Evolutionary conservation across 2,888 invertebrate species (phyloP), one percentile per base, ranked within the genome.

Genomic region (Argyresthia goedartella): DNA sequence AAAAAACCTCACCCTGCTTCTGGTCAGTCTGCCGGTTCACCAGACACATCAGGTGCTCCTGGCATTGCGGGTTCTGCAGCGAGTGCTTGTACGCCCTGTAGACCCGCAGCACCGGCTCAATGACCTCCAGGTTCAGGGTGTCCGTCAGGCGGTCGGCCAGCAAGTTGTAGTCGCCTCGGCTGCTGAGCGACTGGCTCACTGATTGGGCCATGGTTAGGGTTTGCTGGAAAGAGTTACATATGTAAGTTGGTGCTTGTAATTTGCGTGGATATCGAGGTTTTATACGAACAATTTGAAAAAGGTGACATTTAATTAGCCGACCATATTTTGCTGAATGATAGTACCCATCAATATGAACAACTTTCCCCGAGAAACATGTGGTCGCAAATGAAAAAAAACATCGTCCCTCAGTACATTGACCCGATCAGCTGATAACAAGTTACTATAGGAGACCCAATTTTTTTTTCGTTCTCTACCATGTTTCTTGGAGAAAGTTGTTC

Each of bases 11-110:
- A 82, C 85, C 81, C 52, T 69, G 69, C 54, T 84, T 82, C 49
- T 87, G 88, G 16, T 89, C 85, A 46, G 88, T 89, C 47, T 89
- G 89, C 60, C 91, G 88, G 67, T 95, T 95, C 7, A 95, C 90
- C 42, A 92, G 79, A 66, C 95, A 95, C 71, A 95, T 88, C 41
- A 95, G 91, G 62, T 94, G 94, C 63, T 89, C 91, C 63, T 93
- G 93, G 69, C 95, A 95, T 51, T 91, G 89, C 0, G 93, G 93
- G 34, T 89, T 87, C 62, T 89, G 88, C 1, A 88, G 78, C 0
- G 92, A 90, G 78, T 92, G 95, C 64, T 91, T 90, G 79, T 93
- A 95, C 1, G 94, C 95, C 50, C 95, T 82, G 84, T 94, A 93
- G 11, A 94, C 93, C 71, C 94, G 89, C n/a, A 94, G 88, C 33